These are phyloP conservation scores for Aythya fuligula DNA, from an alignment of 2,797 vertebrate genomes.

Conservation along the genomic window DNA sequence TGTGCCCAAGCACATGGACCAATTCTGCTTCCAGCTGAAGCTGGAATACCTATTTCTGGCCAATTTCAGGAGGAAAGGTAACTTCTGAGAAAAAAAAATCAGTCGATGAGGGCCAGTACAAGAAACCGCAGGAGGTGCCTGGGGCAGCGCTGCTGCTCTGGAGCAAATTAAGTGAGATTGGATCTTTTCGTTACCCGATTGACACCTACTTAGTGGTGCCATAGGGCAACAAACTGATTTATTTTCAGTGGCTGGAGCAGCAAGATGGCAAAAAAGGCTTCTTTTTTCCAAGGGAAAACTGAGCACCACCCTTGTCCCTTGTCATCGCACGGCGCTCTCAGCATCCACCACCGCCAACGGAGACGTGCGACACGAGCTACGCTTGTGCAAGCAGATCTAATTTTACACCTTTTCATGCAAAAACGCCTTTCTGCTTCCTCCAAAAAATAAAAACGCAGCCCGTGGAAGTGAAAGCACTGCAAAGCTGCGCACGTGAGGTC, in stretches of 20 bases:
- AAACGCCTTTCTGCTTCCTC: neutral
- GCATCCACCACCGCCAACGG: neutral
- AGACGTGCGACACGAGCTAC: rapidly evolving
- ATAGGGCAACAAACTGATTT: neutral
- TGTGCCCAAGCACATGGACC: neutral
- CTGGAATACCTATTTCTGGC: neutral
- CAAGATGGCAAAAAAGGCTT: neutral
- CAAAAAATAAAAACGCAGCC: no score
- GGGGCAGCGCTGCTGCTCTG: neutral
- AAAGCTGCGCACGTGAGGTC: rapidly evolving
- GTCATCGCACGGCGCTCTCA: neutral
- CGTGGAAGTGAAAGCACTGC: neutral
- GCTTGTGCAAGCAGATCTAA: no score
- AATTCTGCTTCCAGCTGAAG: neutral
- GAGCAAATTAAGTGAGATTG: neutral
- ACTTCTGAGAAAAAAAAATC: neutral
- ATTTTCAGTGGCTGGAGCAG: neutral
- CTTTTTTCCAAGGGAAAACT: neutral
- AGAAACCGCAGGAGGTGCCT: neutral
- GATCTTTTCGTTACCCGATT: neutral
- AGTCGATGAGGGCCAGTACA: neutral
- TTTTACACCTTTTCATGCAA: neutral
- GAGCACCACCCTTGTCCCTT: no score
- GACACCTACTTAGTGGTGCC: neutral
- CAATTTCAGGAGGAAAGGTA: neutral